Evolutionary conservation across 2,113 vertebrate genomes (phyloP).

Genomic region (Macaca mulatta): DNA sequence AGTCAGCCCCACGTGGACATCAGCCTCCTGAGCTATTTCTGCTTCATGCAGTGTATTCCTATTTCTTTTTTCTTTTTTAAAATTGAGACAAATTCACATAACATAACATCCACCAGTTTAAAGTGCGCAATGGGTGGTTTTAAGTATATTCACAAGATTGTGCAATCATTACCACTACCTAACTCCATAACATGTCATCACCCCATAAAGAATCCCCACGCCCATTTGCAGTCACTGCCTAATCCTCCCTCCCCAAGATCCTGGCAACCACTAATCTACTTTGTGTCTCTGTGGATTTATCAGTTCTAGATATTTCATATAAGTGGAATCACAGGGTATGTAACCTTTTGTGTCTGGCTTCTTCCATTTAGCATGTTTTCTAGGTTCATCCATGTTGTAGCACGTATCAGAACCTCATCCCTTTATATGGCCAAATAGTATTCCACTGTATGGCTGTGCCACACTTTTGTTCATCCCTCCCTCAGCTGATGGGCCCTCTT

Average conservation of each 20-base stretch:
- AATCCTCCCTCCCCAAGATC: not conserved
- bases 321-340: not conserved
- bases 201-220: not conserved
- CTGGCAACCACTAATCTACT: not conserved
- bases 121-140: not conserved
- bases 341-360: constrained; percentile 17
- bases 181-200: not conserved
- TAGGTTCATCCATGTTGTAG: not conserved
- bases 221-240: not conserved
- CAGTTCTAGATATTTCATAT: not conserved
- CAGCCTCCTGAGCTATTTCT: not conserved
- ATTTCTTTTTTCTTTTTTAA: not conserved
- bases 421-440: not conserved
- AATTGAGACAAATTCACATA: constrained; percentile 17
- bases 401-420: not conserved
- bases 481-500: not conserved
- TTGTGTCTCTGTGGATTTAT: not conserved
- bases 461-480: not conserved
- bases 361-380: not conserved
- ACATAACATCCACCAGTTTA: not conserved
- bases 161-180: not conserved
- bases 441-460: not conserved
- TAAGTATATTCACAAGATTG: not conserved
- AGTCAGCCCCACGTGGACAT: not conserved
- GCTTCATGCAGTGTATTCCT: not conserved